phyloP scores from a whole-genome alignment of 2,797 vertebrate species.

The Heliangelus exortis region DNA sequence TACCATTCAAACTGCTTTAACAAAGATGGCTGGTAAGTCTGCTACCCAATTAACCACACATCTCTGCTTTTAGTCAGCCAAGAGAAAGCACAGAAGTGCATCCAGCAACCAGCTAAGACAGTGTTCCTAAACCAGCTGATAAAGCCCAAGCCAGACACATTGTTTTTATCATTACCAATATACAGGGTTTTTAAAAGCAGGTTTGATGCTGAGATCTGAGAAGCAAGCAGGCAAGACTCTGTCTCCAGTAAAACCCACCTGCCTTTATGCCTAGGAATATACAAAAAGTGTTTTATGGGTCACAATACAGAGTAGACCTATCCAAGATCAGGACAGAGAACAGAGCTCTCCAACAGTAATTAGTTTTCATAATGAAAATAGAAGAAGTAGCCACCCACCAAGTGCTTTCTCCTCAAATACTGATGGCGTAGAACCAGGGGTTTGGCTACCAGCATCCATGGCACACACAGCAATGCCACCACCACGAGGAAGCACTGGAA shows the following conservation, averaged over 20 bases:
- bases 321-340: neutral
- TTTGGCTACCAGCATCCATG: conserved; percentile 94
- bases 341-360: neutral
- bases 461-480: conserved; percentile 90
- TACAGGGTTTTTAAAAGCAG: neutral
- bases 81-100: conserved; percentile 16
- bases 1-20: neutral
- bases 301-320: neutral
- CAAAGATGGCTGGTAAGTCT: neutral
- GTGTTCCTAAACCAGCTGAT: neutral
- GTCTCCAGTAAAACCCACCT: conserved; percentile 3
- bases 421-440: conserved; percentile 90
- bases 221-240: neutral
- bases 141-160: neutral
- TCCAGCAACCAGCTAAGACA: neutral
- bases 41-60: neutral
- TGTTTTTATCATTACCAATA: neutral
- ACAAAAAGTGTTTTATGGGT: neutral
- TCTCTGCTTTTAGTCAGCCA: neutral
- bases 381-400: conserved; percentile 84
- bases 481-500: conserved; percentile 90
- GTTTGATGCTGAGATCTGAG: conserved; percentile 40
- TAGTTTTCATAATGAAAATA: neutral
- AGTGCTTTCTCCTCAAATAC: conserved; percentile 86
- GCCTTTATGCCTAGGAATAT: neutral